A percentile compares a stretch with the other conserved stretches of the same genome.
Conservation (phyloP, 2,113 vertebrate genomes). For the Lepus timidus region DNA sequence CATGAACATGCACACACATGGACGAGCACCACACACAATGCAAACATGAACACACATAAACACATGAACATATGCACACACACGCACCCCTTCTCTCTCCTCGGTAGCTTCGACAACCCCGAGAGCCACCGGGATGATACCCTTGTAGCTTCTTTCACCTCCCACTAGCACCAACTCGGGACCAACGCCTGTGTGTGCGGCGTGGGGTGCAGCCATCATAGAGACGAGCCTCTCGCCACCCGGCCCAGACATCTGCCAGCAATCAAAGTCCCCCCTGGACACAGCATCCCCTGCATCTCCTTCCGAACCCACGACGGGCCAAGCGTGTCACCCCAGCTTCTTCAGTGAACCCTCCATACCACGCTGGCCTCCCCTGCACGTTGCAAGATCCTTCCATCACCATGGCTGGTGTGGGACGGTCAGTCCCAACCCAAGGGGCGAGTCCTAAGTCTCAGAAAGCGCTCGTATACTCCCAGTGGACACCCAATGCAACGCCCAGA, state of each 20-base stretch:
- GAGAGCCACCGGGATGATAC: neutral
- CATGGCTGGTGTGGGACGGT: neutral
- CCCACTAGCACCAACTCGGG: neutral
- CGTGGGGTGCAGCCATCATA: neutral
- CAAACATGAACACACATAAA: too few relatives aligned
- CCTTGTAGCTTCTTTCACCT: neutral
- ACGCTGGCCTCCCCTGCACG: too few relatives aligned
- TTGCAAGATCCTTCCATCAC: neutral
- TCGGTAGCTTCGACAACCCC: neutral
- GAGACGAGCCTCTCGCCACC: neutral
- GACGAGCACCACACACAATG: too few relatives aligned
- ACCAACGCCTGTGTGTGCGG: too few relatives aligned
- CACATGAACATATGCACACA: neutral
- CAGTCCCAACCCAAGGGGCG: neutral
- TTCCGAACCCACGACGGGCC: neutral
- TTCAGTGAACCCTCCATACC: neutral
- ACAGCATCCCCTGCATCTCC: neutral
- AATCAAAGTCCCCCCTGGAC: neutral
- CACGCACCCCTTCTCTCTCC: neutral
- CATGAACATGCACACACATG: accelerated
- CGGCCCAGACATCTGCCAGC: neutral
- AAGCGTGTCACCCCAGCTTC: neutral
- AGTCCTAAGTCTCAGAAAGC: neutral
- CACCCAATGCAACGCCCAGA: accelerated
- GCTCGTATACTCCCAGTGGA: accelerated